phyloP scores from a whole-genome alignment of 2,888 invertebrate genomes.

The Athalia circularis region DNA sequence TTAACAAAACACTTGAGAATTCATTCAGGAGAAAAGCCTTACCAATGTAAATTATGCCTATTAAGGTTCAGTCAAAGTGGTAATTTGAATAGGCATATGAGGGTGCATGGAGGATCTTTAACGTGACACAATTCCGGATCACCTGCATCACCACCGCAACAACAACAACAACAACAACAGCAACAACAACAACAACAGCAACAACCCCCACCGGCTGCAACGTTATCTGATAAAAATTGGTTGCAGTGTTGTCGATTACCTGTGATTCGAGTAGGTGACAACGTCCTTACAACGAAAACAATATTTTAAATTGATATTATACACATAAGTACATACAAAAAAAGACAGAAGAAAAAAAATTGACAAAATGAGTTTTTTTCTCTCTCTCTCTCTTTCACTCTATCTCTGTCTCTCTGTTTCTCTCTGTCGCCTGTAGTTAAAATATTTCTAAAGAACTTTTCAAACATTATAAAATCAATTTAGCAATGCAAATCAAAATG shows the following conservation, averaged over 20 bases:
- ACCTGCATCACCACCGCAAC: slow-evolving; percentile 11
- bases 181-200: slow-evolving; percentile 16
- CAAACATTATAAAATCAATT: no score
- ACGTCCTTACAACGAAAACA: slow-evolving; percentile 62
- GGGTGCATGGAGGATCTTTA: slow-evolving; percentile 86
- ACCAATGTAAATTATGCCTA: slow-evolving; percentile 97
- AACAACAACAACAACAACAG: background rate
- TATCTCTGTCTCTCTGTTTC: no score
- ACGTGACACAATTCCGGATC: slow-evolving; percentile 67
- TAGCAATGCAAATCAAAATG: no score
- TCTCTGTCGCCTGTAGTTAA: no score
- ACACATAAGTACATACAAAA: no score
- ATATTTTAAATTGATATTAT: slow-evolving; percentile 44
- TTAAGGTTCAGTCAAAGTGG: slow-evolving; percentile 98
- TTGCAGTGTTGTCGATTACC: slow-evolving; percentile 70
- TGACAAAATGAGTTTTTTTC: no score
- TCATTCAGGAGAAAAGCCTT: slow-evolving; percentile 95
- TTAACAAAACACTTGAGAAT: slow-evolving; percentile 97
- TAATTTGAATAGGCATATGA: slow-evolving; percentile 98
- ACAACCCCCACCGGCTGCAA: background rate
- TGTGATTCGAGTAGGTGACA: slow-evolving; percentile 68
- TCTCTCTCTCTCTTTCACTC: no score
- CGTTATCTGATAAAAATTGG: slow-evolving; percentile 49
- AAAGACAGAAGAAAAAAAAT: no score
- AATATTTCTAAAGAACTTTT: no score